Percentiles rank a stretch among this genome's conserved stretches.
phyloP scores from a whole-genome alignment of 2,113 vertebrate species.

The Mus spicilegus region DNA sequence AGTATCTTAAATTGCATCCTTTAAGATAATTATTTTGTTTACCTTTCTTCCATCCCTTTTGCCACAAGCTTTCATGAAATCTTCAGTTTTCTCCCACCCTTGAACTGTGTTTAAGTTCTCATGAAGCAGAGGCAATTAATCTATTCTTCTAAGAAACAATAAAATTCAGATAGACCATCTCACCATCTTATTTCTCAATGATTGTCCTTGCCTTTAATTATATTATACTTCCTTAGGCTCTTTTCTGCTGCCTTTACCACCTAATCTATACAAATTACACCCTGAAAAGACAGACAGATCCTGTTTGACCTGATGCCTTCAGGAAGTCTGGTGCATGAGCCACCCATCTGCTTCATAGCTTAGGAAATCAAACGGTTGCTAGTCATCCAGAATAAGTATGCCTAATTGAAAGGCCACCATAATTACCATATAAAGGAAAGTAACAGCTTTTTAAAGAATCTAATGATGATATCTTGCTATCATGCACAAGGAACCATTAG shows the following conservation, averaged over 20 bases:
- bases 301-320: background rate
- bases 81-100: background rate
- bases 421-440: background rate
- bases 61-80: background rate
- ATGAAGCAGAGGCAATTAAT: background rate
- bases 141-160: background rate
- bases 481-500: background rate
- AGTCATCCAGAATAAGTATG: background rate
- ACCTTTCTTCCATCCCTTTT: background rate
- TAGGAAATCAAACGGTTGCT: background rate
- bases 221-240: background rate
- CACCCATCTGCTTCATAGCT: background rate
- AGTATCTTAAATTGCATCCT: background rate
- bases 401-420: background rate
- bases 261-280: background rate
- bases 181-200: background rate
- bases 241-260: background rate
- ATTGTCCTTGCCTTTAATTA: background rate
- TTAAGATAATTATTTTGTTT: constrained; percentile 1
- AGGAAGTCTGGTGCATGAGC: background rate
- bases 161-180: background rate
- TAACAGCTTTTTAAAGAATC: constrained; percentile 15
- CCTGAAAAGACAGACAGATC: background rate
- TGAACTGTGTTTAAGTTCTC: background rate
- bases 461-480: background rate